Evolutionary conservation across 2,113 vertebrate genomes (phyloP).

Genomic region (Tenrec ecaudatus): DNA sequence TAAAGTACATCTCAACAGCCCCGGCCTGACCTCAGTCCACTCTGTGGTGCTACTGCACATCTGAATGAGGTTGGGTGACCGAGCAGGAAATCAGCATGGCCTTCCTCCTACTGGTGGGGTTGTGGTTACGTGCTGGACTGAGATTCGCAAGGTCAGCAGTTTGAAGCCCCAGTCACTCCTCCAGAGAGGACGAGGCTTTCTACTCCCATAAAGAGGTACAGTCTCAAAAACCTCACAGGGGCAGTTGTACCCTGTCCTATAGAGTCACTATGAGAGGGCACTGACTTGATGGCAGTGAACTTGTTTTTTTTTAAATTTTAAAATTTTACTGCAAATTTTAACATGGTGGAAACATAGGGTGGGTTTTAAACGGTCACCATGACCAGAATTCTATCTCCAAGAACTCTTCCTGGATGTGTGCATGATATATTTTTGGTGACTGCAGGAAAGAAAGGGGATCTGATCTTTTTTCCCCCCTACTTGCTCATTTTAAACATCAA

Average conservation of each 20-base stretch:
- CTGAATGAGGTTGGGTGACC: too few species aligned
- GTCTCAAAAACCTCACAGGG: too few species aligned
- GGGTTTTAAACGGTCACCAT: not conserved
- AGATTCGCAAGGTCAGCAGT: too few species aligned
- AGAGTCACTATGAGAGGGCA: too few species aligned
- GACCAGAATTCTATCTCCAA: not conserved
- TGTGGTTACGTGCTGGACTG: too few species aligned
- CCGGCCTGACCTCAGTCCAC: not conserved
- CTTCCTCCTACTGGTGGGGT: not conserved
- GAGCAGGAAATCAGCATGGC: rapidly evolving
- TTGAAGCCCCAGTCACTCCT: too few species aligned
- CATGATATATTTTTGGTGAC: conserved; percentile 14
- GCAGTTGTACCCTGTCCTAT: too few species aligned
- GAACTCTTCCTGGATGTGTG: not conserved
- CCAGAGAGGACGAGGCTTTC: too few species aligned
- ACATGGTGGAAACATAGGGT: not conserved
- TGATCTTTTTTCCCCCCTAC: not conserved
- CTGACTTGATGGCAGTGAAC: too few species aligned
- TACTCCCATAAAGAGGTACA: too few species aligned
- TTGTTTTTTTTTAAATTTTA: too few species aligned
- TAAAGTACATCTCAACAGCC: not conserved
- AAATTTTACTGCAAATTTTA: not conserved
- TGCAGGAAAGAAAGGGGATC: not conserved
- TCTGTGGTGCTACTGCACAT: not conserved
- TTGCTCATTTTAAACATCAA: conserved; percentile 33